phyloP scores from a whole-genome alignment of 1,140 invertebrate genomes.

The Camponotus floridanus region DNA sequence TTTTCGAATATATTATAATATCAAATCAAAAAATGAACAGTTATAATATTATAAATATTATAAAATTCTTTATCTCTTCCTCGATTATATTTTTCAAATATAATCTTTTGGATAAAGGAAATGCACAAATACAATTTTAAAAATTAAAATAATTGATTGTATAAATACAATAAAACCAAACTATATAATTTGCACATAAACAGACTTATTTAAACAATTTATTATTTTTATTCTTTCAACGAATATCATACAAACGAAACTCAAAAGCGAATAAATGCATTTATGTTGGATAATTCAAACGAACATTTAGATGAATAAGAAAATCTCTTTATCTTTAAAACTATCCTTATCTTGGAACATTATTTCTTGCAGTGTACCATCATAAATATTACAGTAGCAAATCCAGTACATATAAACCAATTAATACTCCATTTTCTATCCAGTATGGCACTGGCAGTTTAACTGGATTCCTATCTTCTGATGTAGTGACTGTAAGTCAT shows the following conservation, averaged over 20 bases:
- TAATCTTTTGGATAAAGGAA: not conserved
- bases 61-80: not conserved
- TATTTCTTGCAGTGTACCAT: constrained; percentile 91
- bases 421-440: constrained; percentile 97
- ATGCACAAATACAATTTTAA: not conserved
- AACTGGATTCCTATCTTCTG: constrained; percentile 97
- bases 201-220: constrained; percentile 1
- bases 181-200: not conserved
- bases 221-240: not conserved
- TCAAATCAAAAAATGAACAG: not conserved
- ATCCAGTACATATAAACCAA: constrained; percentile 93
- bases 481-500: constrained; percentile 92
- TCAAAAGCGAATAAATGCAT: not conserved
- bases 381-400: constrained; percentile 97
- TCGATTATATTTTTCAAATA: not conserved
- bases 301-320: constrained; percentile 16
- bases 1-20: not conserved
- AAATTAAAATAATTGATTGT: not conserved
- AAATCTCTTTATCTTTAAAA: constrained; percentile 13
- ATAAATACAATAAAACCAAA: not conserved
- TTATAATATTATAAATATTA: not conserved
- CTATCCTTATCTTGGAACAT: not conserved
- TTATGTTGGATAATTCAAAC: not conserved
- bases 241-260: not conserved
- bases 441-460: constrained; percentile 98